Evolutionary conservation across 1,140 invertebrate species (phyloP), one percentile per base, ranked within the genome.

Genomic region (Tetramorium alpestre): DNA sequence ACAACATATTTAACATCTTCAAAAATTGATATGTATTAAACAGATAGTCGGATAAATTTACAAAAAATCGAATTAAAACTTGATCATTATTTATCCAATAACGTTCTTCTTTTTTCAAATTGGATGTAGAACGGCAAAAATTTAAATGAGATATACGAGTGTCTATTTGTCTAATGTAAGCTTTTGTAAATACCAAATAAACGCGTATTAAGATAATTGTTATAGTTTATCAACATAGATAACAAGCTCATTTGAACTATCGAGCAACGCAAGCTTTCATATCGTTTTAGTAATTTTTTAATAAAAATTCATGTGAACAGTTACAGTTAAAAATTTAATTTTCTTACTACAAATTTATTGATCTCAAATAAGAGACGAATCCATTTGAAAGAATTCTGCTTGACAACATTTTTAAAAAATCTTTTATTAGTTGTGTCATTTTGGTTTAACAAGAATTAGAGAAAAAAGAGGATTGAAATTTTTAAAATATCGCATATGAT

Each of bases 141-240:
- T 77, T 75, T 56, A 38, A 84, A 87, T 18, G 28, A 60, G 77
- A 41, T 11, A 28, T 28, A 10, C n/a, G 49, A 41, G 6, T 41
- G 25, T 62, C 13, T 25, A 85, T 70, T 51, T 41, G 25, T 62
- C 13, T 25, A 85, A 76, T 51, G 47, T n/a, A 13, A 77, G 33
- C 47, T 77, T 51, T 49, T 5, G 38, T 64, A 11, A 58, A n/a
- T 28, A 25, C 16, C 73, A 77, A 64, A 38, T 41, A 28, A 75
- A 70, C 38, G 41, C 67, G 60, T 33, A 47, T 49, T 58, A 33
- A 38, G 18, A 84, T 89, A 88, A 90, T 91, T 85, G 22, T 22
- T 22, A 28, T 64, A 76, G 87, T 89, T 75, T 88, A 88, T 88
- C 88, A 85, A 91, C 84, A 78, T 82, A 38, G 89, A 33, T 91